A percentile compares a stretch with the other conserved stretches of the same genome.
Evolutionary conservation across 2,113 vertebrate species (phyloP).

Genomic region (Megaleporinus macrocephalus): DNA sequence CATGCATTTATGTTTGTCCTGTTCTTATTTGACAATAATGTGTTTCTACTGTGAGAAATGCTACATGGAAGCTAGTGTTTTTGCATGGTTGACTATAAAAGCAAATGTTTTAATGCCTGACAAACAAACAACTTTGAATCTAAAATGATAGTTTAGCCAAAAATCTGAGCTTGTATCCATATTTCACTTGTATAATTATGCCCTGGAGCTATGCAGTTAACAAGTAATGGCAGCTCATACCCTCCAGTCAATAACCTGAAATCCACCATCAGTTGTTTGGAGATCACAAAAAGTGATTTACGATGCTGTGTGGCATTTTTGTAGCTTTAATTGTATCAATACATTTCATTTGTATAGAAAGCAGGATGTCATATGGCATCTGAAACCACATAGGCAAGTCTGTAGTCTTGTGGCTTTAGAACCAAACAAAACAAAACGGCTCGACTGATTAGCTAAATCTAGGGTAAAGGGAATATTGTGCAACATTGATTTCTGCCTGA

Average conservation of each 20-base stretch:
- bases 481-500: background rate
- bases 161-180: too few relatives aligned
- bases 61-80: background rate
- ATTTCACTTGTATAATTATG: too few relatives aligned
- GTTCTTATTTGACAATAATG: background rate
- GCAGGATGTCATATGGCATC: background rate
- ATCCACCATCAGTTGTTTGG: background rate
- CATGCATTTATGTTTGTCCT: constrained; percentile 14
- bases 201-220: too few relatives aligned
- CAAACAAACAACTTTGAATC: background rate
- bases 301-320: background rate
- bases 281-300: background rate
- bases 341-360: background rate
- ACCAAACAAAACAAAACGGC: background rate
- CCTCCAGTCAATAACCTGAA: too few relatives aligned
- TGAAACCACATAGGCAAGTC: background rate
- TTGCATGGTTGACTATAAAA: background rate
- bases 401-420: background rate
- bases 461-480: background rate
- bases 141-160: background rate
- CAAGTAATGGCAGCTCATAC: too few relatives aligned
- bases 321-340: background rate
- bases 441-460: background rate
- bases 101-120: too few relatives aligned
- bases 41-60: background rate